phyloP scores from a whole-genome alignment of 2,113 vertebrate species.

The Octodon degus region DNA sequence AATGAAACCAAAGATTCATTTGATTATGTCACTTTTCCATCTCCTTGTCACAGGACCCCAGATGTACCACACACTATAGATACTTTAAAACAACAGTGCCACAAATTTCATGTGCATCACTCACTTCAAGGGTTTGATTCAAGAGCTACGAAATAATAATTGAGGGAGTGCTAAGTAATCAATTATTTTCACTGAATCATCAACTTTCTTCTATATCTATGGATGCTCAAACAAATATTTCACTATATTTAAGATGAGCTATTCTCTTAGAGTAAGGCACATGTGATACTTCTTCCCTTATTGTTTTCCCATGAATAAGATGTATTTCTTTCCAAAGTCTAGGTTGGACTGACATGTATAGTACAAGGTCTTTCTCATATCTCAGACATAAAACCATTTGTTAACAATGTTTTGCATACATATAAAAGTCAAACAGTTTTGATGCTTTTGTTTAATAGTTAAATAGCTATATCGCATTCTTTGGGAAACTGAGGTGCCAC shows the following conservation, averaged over 20 bases:
- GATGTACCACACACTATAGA: background rate
- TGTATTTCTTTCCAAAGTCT: background rate
- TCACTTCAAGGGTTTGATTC: background rate
- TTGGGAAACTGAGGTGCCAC: constrained; percentile 16
- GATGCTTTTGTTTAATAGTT: constrained; percentile 29
- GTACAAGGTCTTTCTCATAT: background rate
- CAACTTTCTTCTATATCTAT: background rate
- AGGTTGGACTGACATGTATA: background rate
- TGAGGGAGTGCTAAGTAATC: background rate
- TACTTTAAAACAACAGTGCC: background rate
- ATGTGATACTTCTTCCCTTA: background rate
- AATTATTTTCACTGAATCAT: background rate
- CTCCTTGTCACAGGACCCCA: background rate
- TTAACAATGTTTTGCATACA: constrained; percentile 22
- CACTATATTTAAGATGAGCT: constrained; percentile 8
- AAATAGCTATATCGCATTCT: constrained; percentile 2
- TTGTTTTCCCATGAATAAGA: background rate
- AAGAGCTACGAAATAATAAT: background rate
- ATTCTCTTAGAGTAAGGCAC: background rate
- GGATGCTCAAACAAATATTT: constrained; percentile 7
- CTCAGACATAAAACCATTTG: background rate
- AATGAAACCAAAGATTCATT: background rate
- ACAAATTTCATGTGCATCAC: background rate
- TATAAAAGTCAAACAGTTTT: background rate
- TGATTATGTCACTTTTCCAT: background rate